Conservation (phyloP, 2,888 invertebrate species). For the Petrophora chlorosata region DNA sequence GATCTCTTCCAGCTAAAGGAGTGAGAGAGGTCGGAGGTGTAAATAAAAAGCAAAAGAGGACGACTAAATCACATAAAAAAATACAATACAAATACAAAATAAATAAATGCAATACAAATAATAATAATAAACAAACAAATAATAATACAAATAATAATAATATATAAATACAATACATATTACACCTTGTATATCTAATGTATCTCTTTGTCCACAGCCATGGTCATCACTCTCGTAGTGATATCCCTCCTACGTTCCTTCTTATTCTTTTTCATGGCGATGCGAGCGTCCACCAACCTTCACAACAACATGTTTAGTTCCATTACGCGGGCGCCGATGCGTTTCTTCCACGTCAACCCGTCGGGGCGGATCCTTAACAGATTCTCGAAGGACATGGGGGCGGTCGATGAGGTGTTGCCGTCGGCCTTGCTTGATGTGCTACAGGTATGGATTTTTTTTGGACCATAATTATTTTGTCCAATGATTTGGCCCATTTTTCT, state of each 20-base stretch:
- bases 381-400: constrained; percentile 95
- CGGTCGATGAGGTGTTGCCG: constrained; percentile 86
- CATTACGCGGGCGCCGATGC: constrained; percentile 91
- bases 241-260: constrained; percentile 80
- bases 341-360: constrained; percentile 95
- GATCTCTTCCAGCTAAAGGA: no score
- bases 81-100: no score
- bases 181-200: neutral
- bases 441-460: constrained; percentile 60
- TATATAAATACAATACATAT: neutral
- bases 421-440: constrained; percentile 85
- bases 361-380: constrained; percentile 93
- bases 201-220: constrained; percentile 48
- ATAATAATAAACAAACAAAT: no score
- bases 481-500: no score
- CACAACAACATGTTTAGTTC: constrained; percentile 94
- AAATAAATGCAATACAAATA: no score
- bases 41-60: no score
- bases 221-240: constrained; percentile 77
- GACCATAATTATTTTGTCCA: no score
- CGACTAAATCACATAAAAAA: no score
- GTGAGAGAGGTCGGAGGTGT: no score
- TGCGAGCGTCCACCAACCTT: constrained; percentile 89
- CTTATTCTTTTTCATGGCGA: constrained; percentile 86
- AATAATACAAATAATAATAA: no score